These are phyloP conservation scores for Contarinia nasturtii DNA, from an alignment of 1,140 invertebrate species.

Conservation along the genomic window DNA sequence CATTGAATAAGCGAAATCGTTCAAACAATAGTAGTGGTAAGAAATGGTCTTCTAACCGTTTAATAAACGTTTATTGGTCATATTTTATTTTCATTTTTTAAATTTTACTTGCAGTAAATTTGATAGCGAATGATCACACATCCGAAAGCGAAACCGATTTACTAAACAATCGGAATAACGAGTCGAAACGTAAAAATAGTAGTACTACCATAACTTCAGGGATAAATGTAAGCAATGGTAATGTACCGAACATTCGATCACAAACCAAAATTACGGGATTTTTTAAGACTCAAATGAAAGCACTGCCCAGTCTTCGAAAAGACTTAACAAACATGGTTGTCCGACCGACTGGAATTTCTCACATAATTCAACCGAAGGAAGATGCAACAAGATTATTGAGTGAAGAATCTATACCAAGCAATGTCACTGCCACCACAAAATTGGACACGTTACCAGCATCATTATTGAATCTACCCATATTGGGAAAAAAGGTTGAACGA, in stretches of 20 bases:
- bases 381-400: constrained; percentile 8
- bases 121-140: neutral
- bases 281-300: constrained; percentile 60
- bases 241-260: neutral
- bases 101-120: no score
- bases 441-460: constrained; percentile 11
- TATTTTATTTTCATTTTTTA: no score
- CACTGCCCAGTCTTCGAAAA: constrained; percentile 29
- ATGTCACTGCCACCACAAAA: neutral
- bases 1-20: no score
- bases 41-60: no score
- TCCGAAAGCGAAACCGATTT: neutral
- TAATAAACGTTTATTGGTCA: no score
- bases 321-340: constrained; percentile 16
- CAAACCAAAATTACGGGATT: constrained; percentile 55
- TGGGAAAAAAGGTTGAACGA: constrained; percentile 17
- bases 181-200: no score
- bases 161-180: neutral
- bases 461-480: constrained; percentile 1
- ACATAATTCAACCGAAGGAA: neutral
- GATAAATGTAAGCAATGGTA: neutral
- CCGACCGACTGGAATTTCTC: neutral
- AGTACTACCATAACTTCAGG: neutral
- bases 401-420: constrained; percentile 3
- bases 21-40: no score